These are phyloP conservation scores for Drosophila athabasca DNA, from an alignment of 1,140 invertebrate species.

Conservation along the genomic window DNA sequence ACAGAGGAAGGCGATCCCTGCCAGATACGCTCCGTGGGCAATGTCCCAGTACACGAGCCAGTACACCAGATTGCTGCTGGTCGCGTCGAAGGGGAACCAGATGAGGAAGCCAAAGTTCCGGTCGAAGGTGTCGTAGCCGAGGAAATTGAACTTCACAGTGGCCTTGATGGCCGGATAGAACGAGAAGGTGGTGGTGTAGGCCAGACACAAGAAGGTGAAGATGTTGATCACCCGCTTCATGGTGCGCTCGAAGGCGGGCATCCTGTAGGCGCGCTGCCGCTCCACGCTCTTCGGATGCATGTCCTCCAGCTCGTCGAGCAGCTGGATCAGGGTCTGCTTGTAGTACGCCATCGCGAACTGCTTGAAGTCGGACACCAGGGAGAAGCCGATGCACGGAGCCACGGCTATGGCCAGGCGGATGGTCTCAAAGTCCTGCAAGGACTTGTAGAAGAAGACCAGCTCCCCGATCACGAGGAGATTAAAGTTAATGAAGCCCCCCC, in stretches of 20 bases:
- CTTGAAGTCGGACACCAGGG: conserved; percentile 72
- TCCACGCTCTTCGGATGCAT: conserved; percentile 64
- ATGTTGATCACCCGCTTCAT: conserved; percentile 71
- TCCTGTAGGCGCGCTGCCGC: conserved; percentile 47
- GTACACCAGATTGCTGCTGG: conserved; percentile 52
- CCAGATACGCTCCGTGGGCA: conserved; percentile 72
- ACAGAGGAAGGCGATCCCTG: conserved; percentile 75
- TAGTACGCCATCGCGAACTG: conserved; percentile 55
- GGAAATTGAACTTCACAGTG: conserved; percentile 57
- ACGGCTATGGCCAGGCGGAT: conserved; percentile 69
- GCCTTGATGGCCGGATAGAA: conserved; percentile 73
- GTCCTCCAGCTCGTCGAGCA: conserved; percentile 67
- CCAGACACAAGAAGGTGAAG: conserved; percentile 67
- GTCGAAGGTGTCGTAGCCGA: conserved; percentile 69
- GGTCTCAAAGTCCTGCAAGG: conserved; percentile 63
- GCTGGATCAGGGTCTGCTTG: conserved; percentile 36
- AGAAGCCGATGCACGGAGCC: conserved; percentile 79
- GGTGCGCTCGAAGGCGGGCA: conserved; percentile 51
- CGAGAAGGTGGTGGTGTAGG: conserved; percentile 68
- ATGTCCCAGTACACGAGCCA: conserved; percentile 72
- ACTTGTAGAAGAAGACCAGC: conserved; percentile 64
- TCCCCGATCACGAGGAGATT: conserved; percentile 69
- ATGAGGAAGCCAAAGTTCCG: conserved; percentile 72
- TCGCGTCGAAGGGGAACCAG: conserved; percentile 76
- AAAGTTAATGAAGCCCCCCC: conserved; percentile 72